A percentile compares a stretch with the other conserved stretches of the same genome.
These are phyloP conservation scores for Desoria tigrina DNA, from an alignment of 2,888 invertebrate genomes.

Conservation along the genomic window DNA sequence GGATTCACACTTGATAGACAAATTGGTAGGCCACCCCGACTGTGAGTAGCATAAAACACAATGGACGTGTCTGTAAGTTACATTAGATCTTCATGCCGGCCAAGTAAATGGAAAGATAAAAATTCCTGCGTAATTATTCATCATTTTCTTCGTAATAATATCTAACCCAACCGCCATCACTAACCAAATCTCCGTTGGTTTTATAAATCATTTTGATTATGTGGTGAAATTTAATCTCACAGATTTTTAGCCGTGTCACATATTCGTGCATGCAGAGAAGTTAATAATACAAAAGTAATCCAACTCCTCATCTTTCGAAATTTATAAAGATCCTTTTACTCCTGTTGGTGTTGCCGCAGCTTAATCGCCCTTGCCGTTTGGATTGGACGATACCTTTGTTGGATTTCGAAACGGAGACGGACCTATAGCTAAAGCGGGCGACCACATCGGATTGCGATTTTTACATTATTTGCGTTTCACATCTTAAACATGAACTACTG, in stretches of 20 bases:
- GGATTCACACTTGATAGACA: slow-evolving; percentile 9
- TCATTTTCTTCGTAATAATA: not conserved
- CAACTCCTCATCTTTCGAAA: too few relatives aligned
- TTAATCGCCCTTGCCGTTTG: too few relatives aligned
- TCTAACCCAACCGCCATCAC: slow-evolving; percentile 5
- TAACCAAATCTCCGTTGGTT: slow-evolving; percentile 3
- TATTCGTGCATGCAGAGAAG: too few relatives aligned
- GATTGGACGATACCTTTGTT: too few relatives aligned
- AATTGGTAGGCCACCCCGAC: slow-evolving; percentile 7
- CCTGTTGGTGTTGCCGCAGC: too few relatives aligned
- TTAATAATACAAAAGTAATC: too few relatives aligned
- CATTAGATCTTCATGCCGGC: not conserved
- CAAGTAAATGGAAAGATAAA: not conserved
- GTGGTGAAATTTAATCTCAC: slow-evolving; percentile 9
- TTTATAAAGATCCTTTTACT: too few relatives aligned
- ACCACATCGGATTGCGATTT: too few relatives aligned
- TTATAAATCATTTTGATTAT: slow-evolving; percentile 7
- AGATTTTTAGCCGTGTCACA: not conserved
- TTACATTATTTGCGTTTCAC: too few relatives aligned
- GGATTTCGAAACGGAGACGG: too few relatives aligned
- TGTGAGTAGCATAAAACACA: not conserved
- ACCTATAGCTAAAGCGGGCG: too few relatives aligned
- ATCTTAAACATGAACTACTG: too few relatives aligned
- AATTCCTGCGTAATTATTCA: slow-evolving; percentile 4
- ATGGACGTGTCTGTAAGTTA: slow-evolving; percentile 4